Percentiles rank a stretch among this genome's conserved stretches.
phyloP scores from a whole-genome alignment of 2,888 invertebrate species.

The Papilio protenor region DNA sequence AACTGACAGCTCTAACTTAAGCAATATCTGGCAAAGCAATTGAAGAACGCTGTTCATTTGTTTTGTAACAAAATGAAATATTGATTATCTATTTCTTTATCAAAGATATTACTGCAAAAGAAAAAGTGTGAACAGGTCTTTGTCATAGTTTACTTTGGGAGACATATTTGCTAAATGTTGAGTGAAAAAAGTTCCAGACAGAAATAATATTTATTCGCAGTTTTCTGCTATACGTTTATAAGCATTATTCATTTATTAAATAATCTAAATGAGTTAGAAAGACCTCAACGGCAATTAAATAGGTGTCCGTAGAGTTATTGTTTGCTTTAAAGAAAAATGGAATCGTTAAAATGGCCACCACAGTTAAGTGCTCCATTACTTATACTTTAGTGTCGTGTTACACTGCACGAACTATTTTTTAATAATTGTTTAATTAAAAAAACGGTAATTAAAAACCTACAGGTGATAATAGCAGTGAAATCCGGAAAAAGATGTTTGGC shows the following conservation, averaged over 20 bases:
- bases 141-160: background rate
- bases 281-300: background rate
- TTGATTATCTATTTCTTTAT: background rate
- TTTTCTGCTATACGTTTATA: too few relatives aligned
- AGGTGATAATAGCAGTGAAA: background rate
- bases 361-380: constrained; percentile 20
- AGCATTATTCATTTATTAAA: background rate
- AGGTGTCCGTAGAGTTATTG: background rate
- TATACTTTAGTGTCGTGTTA: background rate
- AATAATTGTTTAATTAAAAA: too few relatives aligned
- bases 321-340: constrained; percentile 16
- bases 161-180: too few relatives aligned
- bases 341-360: constrained; percentile 4
- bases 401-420: background rate
- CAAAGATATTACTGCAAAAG: too few relatives aligned
- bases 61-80: background rate
- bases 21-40: background rate
- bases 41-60: background rate
- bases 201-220: too few relatives aligned
- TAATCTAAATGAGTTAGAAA: background rate
- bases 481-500: too few relatives aligned
- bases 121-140: background rate
- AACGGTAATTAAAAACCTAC: background rate
- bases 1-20: background rate
- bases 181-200: too few relatives aligned